A percentile compares a stretch with the other conserved stretches of the same genome.
phyloP scores from a whole-genome alignment of 2,797 vertebrate genomes.

The Sebastes dallii region DNA sequence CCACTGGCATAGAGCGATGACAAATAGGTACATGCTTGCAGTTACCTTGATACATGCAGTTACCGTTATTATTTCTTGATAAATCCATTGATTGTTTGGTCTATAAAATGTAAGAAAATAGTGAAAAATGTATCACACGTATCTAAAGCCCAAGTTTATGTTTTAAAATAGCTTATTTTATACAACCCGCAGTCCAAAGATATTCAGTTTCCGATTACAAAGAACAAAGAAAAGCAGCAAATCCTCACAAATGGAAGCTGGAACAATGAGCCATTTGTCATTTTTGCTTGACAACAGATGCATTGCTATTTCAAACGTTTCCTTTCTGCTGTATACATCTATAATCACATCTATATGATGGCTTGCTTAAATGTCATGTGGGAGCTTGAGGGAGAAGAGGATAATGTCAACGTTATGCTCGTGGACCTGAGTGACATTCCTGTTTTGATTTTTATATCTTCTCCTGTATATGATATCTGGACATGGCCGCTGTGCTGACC shows the following conservation, averaged over 20 bases:
- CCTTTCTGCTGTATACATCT: neutral
- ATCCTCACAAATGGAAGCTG: neutral
- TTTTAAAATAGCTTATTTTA: neutral
- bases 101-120: neutral
- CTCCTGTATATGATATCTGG: neutral
- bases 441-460: neutral
- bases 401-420: neutral
- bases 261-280: no score
- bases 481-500: constrained; percentile 8
- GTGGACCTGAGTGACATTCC: neutral
- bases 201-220: neutral
- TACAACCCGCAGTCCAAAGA: neutral
- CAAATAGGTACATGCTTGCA: neutral
- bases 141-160: neutral
- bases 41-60: neutral
- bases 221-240: neutral
- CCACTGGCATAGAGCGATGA: no score
- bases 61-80: neutral
- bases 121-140: neutral
- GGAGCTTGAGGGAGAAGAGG: neutral
- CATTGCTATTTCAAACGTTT: neutral
- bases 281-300: neutral
- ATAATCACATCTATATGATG: neutral
- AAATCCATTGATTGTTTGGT: neutral
- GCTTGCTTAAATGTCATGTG: neutral